These are phyloP conservation scores for Gambusia yucatana DNA, from an alignment of 2,797 vertebrate genomes.

Conservation along the genomic window DNA sequence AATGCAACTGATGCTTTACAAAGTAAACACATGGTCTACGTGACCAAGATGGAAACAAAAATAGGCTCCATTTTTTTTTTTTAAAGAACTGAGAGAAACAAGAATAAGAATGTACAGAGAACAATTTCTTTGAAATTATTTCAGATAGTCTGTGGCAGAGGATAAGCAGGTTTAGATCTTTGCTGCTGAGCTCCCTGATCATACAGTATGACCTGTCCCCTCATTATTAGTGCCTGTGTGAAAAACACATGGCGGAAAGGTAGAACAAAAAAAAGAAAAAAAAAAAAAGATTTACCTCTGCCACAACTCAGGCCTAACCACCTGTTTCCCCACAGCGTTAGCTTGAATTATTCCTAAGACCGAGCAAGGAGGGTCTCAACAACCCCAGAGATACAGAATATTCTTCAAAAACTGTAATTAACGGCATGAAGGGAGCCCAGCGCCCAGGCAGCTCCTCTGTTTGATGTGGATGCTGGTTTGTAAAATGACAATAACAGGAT, in stretches of 20 bases:
- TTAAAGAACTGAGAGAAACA: constrained; percentile 34
- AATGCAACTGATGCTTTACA: constrained; percentile 47
- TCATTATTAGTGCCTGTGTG: constrained; percentile 52
- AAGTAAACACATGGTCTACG: constrained; percentile 43
- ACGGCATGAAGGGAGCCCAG: constrained; percentile 60
- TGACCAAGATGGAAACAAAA: constrained; percentile 24
- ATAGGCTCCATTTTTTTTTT: constrained; percentile 1
- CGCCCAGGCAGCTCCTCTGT: constrained; percentile 33
- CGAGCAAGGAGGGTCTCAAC: constrained; percentile 41
- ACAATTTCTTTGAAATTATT: constrained; percentile 41
- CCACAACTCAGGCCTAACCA: constrained; percentile 22
- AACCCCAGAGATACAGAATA: constrained; percentile 60
- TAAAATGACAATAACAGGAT: constrained; percentile 53
- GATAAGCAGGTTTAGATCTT: constrained; percentile 32
- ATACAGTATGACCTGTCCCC: constrained; percentile 32
- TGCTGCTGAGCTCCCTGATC: constrained; percentile 42
- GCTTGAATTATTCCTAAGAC: constrained; percentile 55
- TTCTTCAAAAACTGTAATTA: constrained; percentile 61
- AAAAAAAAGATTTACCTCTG: constrained; percentile 18
- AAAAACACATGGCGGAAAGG: constrained; percentile 42
- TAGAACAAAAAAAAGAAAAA: constrained; percentile 16
- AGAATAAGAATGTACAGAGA: constrained; percentile 38
- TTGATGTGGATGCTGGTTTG: constrained; percentile 61
- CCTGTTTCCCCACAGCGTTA: constrained; percentile 24
- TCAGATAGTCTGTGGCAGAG: constrained; percentile 40